phyloP scores from a whole-genome alignment of 2,113 vertebrate genomes.

The Platysteira castanea region DNA sequence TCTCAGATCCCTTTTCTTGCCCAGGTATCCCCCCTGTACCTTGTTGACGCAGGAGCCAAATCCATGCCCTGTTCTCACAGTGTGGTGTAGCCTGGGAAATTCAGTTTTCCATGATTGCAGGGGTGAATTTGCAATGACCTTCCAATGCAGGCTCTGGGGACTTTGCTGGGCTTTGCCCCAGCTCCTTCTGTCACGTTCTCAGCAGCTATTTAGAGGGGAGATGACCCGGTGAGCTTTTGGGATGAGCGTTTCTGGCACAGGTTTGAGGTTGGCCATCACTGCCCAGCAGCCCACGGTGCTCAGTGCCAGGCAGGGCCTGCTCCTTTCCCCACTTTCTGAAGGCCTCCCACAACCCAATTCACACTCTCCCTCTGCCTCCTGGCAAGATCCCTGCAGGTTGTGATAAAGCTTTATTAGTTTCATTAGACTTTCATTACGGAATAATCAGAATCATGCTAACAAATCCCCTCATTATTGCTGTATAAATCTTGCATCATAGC shows the following conservation, averaged over 20 bases:
- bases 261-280: neutral
- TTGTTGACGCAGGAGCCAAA: neutral
- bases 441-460: constrained; percentile 27
- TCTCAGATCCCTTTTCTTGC: neutral
- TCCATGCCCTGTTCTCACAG: fast-evolving
- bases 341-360: neutral
- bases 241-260: neutral
- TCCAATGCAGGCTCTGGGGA: neutral
- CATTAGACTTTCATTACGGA: constrained; percentile 41
- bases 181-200: neutral
- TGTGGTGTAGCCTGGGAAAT: fast-evolving
- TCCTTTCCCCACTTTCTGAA: neutral
- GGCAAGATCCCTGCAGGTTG: neutral
- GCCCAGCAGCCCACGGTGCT: neutral
- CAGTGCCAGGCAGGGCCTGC: neutral
- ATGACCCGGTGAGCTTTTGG: neutral
- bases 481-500: neutral
- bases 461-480: constrained; percentile 1
- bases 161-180: neutral
- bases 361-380: neutral
- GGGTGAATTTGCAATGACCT: fast-evolving
- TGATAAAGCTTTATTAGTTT: constrained; percentile 53
- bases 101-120: fast-evolving
- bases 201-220: neutral
- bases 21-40: neutral